A percentile compares a stretch with the other conserved stretches of the same genome.
phyloP scores from a whole-genome alignment of 2,888 invertebrate genomes.

The Empis stercorea region DNA sequence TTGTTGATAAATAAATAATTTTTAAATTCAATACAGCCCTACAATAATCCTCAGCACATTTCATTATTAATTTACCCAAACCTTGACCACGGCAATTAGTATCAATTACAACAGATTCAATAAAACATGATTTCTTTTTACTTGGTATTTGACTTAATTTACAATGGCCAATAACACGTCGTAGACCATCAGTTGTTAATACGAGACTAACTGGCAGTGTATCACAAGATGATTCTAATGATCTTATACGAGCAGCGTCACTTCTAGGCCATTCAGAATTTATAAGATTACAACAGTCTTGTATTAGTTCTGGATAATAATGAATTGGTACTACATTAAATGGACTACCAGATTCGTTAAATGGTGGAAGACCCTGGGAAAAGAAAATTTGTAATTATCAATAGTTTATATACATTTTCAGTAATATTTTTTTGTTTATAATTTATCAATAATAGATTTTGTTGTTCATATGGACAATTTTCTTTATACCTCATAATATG shows the following conservation, averaged over 20 bases:
- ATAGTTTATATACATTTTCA: background rate
- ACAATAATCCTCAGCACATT: slow-evolving; percentile 60
- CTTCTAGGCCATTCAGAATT: slow-evolving; percentile 84
- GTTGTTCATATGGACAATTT: background rate
- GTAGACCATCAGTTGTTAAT: slow-evolving; percentile 43
- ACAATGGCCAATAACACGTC: slow-evolving; percentile 60
- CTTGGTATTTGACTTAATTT: slow-evolving; percentile 62
- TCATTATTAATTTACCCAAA: slow-evolving; percentile 62
- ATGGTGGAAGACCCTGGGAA: slow-evolving; percentile 37
- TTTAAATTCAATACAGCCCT: slow-evolving; percentile 46
- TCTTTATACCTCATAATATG: slow-evolving; percentile 31
- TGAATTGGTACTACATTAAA: slow-evolving; percentile 55
- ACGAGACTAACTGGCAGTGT: slow-evolving; percentile 58
- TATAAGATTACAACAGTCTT: slow-evolving; percentile 59
- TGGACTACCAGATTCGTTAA: slow-evolving; percentile 34
- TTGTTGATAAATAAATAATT: slow-evolving; percentile 54
- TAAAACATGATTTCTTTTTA: slow-evolving; percentile 56
- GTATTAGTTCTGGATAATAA: slow-evolving; percentile 53
- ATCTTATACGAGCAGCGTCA: slow-evolving; percentile 62
- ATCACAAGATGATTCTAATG: slow-evolving; percentile 59
- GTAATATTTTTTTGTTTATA: background rate
- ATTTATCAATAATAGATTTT: background rate
- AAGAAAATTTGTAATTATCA: slow-evolving; percentile 4
- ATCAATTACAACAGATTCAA: slow-evolving; percentile 71
- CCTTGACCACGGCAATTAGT: slow-evolving; percentile 58